Percentiles rank a stretch among this genome's conserved stretches.
These are phyloP conservation scores for Rhimphoctona megacephalus DNA, from an alignment of 2,888 invertebrate species.

Conservation along the genomic window DNA sequence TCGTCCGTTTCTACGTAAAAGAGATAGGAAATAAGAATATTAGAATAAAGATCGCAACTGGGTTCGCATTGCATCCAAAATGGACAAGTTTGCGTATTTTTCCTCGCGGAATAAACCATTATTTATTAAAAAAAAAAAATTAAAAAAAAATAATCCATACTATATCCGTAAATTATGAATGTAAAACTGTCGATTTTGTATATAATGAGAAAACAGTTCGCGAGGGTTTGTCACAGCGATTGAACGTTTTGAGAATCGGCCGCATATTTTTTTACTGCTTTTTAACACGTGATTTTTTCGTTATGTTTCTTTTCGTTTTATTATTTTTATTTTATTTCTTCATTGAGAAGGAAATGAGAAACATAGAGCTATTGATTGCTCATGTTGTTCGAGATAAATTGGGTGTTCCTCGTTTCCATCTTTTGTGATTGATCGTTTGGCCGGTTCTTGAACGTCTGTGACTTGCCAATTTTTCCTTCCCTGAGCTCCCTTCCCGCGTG, in stretches of 20 bases:
- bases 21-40: slow-evolving; percentile 66
- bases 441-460: slow-evolving; percentile 79
- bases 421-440: slow-evolving; percentile 63
- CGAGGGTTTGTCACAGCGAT: slow-evolving; percentile 72
- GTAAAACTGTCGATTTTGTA: slow-evolving; percentile 69
- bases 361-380: slow-evolving; percentile 75
- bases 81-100: slow-evolving; percentile 56
- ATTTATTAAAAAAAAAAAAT: not conserved
- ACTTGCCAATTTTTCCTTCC: slow-evolving; percentile 67
- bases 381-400: slow-evolving; percentile 56
- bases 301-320: slow-evolving; percentile 63
- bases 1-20: slow-evolving; percentile 43
- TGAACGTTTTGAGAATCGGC: slow-evolving; percentile 76
- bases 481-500: slow-evolving; percentile 41
- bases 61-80: slow-evolving; percentile 74
- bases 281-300: slow-evolving; percentile 45
- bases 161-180: not conserved
- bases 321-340: slow-evolving; percentile 66
- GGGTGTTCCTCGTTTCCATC: slow-evolving; percentile 64
- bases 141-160: not conserved
- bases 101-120: slow-evolving; percentile 1
- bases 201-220: slow-evolving; percentile 74
- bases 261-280: slow-evolving; percentile 64
- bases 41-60: slow-evolving; percentile 69
- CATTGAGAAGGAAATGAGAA: slow-evolving; percentile 70